These are phyloP conservation scores for Myotis findleyi DNA, from an alignment of 2,797 vertebrate species.

Conservation along the genomic window DNA sequence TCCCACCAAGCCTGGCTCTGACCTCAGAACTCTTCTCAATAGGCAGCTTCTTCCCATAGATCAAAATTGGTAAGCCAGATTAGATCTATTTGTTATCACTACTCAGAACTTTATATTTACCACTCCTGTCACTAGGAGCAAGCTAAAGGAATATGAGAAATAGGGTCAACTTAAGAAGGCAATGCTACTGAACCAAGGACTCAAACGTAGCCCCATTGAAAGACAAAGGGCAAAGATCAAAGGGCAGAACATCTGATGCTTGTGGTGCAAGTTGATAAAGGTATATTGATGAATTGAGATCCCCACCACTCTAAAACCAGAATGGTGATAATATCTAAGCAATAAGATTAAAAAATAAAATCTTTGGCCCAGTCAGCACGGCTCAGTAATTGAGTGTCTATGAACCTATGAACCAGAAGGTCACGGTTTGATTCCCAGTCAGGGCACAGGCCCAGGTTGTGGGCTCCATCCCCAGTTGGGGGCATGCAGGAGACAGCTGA, in stretches of 20 bases:
- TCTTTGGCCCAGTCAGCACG: not conserved
- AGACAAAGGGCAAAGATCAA: not conserved
- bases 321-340: not conserved
- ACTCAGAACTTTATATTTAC: not conserved
- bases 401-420: no score
- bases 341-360: not conserved
- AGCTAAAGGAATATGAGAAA: not conserved
- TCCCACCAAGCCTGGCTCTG: not conserved
- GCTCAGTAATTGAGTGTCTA: no score
- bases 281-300: not conserved
- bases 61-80: not conserved
- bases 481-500: no score
- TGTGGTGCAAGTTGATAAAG: not conserved
- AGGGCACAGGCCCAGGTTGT: no score
- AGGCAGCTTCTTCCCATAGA: not conserved
- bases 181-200: not conserved
- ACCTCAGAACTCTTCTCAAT: not conserved
- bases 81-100: not conserved
- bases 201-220: not conserved
- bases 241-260: not conserved
- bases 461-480: no score
- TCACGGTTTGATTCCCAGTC: no score
- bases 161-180: not conserved
- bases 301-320: not conserved
- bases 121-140: not conserved